Evolutionary conservation across 2,888 invertebrate genomes (phyloP).

Genomic region (Acleris literana): DNA sequence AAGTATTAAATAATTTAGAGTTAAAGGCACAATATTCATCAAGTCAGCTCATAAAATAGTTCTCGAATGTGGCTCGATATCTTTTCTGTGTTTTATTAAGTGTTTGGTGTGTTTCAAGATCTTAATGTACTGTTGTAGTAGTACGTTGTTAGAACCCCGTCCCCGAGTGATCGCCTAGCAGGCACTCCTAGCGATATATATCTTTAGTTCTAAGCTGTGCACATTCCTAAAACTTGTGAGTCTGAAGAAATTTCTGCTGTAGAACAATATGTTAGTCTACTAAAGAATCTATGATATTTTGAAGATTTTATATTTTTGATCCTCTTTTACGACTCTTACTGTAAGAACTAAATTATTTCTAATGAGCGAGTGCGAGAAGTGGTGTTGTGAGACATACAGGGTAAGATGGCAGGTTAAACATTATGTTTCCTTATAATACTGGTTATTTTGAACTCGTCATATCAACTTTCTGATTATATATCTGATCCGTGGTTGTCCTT

Average conservation of each 20-base stretch:
- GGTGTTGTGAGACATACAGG: constrained; percentile 74
- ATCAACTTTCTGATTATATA: constrained; percentile 50
- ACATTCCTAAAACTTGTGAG: constrained; percentile 78
- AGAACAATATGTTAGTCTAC: constrained; percentile 71
- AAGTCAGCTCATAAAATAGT: constrained; percentile 76
- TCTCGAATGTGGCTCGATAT: constrained; percentile 78
- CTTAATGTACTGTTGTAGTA: constrained; percentile 57
- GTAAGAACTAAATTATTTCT: constrained; percentile 71
- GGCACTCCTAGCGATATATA: constrained; percentile 60
- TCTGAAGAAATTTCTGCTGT: constrained; percentile 81
- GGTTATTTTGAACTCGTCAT: constrained; percentile 51
- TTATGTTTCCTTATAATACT: constrained; percentile 44
- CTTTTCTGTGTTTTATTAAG: constrained; percentile 58
- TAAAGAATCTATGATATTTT: constrained; percentile 76
- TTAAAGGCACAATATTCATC: constrained; percentile 79
- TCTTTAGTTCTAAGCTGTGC: constrained; percentile 76
- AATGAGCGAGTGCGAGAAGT: constrained; percentile 54
- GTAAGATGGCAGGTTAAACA: constrained; percentile 61
- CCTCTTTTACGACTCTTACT: constrained; percentile 70
- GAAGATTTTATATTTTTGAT: constrained; percentile 79
- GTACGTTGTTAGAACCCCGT: constrained; percentile 56
- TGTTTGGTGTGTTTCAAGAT: constrained; percentile 63
- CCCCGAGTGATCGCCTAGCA: constrained; percentile 55
- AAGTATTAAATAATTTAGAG: constrained; percentile 57
- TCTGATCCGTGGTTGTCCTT: constrained; percentile 52